phyloP scores from a whole-genome alignment of 2,113 vertebrate genomes.

The Morone chrysops region DNA sequence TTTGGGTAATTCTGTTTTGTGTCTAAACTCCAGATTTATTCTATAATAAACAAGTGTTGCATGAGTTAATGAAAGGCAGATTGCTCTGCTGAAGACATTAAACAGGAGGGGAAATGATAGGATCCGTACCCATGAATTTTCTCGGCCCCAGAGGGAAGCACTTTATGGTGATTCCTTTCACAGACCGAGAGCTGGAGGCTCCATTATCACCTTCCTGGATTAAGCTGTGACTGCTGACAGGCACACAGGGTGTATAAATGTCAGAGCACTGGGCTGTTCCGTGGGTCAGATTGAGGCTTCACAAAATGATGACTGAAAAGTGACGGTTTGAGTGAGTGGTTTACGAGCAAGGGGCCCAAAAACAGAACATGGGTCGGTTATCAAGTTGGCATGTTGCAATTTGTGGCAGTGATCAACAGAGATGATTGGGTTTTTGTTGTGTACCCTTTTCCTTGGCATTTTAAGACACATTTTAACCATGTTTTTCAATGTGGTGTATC shows the following conservation, averaged over 20 bases:
- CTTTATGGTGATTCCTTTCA: slow-evolving; percentile 75
- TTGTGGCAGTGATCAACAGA: background rate
- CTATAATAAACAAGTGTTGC: slow-evolving; percentile 54
- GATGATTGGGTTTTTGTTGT: background rate
- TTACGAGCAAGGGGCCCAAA: slow-evolving; percentile 32
- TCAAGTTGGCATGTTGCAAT: background rate
- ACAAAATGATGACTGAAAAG: slow-evolving; percentile 17
- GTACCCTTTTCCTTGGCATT: no score
- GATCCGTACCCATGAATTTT: slow-evolving; percentile 59
- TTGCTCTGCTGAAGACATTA: slow-evolving; percentile 74
- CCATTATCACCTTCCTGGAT: slow-evolving; percentile 72
- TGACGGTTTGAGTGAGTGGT: no score
- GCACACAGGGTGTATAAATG: slow-evolving; percentile 51
- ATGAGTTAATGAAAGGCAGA: slow-evolving; percentile 69
- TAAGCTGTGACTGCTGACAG: slow-evolving; percentile 63
- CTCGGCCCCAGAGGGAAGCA: slow-evolving; percentile 24
- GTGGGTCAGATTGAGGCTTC: slow-evolving; percentile 39
- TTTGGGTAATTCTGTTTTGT: background rate
- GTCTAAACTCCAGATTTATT: slow-evolving; percentile 21
- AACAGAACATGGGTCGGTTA: background rate
- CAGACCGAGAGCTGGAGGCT: slow-evolving; percentile 68
- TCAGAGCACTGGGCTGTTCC: slow-evolving; percentile 23
- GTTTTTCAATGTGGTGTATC: no score
- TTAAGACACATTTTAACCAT: no score
- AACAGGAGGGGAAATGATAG: slow-evolving; percentile 56